phyloP scores from a whole-genome alignment of 2,797 vertebrate species.

The Zalophus californianus region DNA sequence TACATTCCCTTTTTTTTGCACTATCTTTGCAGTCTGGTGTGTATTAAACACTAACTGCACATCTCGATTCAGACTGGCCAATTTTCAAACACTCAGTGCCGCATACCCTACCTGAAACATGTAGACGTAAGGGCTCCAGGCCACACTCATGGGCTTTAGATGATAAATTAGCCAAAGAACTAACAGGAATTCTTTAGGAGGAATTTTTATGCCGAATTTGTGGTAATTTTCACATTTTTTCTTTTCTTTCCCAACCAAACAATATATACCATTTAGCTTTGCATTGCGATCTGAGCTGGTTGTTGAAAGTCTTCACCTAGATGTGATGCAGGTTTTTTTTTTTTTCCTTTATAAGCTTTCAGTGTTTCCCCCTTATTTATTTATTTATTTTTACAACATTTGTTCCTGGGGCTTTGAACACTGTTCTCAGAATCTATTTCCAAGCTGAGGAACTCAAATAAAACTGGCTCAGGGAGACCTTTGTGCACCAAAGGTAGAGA shows the following conservation, averaged over 20 bases:
- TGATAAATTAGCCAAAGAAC: background rate
- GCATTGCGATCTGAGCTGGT: background rate
- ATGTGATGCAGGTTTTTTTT: background rate
- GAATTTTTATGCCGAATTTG: background rate
- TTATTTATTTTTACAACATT: background rate
- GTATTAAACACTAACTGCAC: background rate
- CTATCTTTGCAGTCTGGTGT: background rate
- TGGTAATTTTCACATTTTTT: background rate
- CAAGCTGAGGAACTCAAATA: constrained; percentile 5
- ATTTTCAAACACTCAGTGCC: background rate
- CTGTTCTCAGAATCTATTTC: constrained; percentile 49
- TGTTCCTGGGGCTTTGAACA: constrained; percentile 26
- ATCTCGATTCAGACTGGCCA: background rate
- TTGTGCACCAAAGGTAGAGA: constrained; percentile 14
- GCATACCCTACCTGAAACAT: fast-evolving
- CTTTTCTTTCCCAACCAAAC: background rate
- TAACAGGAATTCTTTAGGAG: background rate
- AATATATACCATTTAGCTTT: background rate
- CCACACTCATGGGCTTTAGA: background rate
- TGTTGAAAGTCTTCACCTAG: background rate
- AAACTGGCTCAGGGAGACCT: constrained; percentile 6
- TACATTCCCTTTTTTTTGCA: background rate
- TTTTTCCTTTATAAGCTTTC: constrained; percentile 2
- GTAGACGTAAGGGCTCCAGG: fast-evolving
- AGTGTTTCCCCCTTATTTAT: background rate